Evolutionary conservation across 2,113 vertebrate species (phyloP).

Genomic region (Merops nubicus): DNA sequence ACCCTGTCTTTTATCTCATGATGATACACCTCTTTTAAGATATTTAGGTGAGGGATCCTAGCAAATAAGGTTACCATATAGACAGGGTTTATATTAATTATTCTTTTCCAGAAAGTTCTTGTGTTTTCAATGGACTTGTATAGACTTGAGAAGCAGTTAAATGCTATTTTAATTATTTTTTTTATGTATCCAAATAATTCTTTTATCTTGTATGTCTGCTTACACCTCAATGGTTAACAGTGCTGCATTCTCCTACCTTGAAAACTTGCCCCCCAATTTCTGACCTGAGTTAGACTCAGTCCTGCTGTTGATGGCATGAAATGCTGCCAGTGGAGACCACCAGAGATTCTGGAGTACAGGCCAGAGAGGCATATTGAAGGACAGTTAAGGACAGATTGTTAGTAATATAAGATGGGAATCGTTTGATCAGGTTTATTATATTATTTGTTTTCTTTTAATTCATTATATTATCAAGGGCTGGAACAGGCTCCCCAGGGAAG

Average conservation of each 20-base stretch:
- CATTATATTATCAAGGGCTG: no score
- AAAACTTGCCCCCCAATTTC: neutral
- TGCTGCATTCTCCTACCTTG: neutral
- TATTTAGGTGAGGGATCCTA: neutral
- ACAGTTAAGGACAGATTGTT: neutral
- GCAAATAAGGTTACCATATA: neutral
- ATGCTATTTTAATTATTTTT: neutral
- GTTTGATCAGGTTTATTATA: neutral
- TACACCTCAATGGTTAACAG: fast-evolving
- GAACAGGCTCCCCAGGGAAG: no score
- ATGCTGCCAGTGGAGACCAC: neutral
- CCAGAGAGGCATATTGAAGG: neutral
- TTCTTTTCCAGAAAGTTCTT: neutral
- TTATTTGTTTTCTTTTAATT: no score
- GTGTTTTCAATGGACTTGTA: neutral
- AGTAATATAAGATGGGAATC: neutral
- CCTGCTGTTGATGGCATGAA: neutral
- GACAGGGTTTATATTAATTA: neutral
- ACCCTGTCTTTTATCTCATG: neutral
- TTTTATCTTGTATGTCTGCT: neutral
- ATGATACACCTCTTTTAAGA: neutral
- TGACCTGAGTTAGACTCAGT: neutral
- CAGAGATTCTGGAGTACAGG: neutral
- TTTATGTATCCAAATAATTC: neutral
- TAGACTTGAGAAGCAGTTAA: neutral